These are phyloP conservation scores for Thunnus albacares DNA, from an alignment of 2,797 vertebrate genomes.

Conservation along the genomic window DNA sequence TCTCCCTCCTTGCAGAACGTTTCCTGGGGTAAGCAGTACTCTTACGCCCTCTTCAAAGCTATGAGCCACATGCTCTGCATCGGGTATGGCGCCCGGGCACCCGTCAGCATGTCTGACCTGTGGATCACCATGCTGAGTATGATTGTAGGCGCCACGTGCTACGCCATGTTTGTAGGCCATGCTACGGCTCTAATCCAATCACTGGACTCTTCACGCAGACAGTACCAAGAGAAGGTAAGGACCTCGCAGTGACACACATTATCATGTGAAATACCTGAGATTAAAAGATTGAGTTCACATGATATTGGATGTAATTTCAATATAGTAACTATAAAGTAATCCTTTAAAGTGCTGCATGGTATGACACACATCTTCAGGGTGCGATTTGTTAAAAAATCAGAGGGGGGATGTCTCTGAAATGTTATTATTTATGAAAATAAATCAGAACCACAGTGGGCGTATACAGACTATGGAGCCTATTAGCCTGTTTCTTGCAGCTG, in stretches of 20 bases:
- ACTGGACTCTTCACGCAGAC: conserved; percentile 94
- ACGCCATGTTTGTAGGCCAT: conserved; percentile 98
- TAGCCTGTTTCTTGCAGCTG: too few relatives aligned
- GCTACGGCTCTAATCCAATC: conserved; percentile 98
- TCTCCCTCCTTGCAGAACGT: conserved; percentile 89
- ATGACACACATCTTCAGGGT: not conserved
- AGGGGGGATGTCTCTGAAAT: too few relatives aligned
- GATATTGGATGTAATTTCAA: conserved; percentile 11
- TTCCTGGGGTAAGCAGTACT: conserved; percentile 99
- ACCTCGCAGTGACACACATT: not conserved
- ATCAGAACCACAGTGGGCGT: too few relatives aligned
- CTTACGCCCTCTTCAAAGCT: conserved; percentile 98
- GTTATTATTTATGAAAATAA: too few relatives aligned
- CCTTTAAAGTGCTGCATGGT: not conserved
- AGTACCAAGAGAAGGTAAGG: conserved; percentile 98
- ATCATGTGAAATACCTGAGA: not conserved
- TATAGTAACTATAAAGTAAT: not conserved
- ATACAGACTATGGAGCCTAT: too few relatives aligned
- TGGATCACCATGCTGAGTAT: conserved; percentile 99
- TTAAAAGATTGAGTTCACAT: conserved; percentile 3
- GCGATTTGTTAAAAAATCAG: too few relatives aligned
- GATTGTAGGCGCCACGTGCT: conserved; percentile 98
- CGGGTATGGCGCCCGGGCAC: conserved; percentile 95
- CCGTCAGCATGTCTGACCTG: conserved; percentile 98
- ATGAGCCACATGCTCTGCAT: conserved; percentile 99